Evolutionary conservation across 2,888 invertebrate species (phyloP), one percentile per base, ranked within the genome.

Genomic region (Drosophila lacicola): DNA sequence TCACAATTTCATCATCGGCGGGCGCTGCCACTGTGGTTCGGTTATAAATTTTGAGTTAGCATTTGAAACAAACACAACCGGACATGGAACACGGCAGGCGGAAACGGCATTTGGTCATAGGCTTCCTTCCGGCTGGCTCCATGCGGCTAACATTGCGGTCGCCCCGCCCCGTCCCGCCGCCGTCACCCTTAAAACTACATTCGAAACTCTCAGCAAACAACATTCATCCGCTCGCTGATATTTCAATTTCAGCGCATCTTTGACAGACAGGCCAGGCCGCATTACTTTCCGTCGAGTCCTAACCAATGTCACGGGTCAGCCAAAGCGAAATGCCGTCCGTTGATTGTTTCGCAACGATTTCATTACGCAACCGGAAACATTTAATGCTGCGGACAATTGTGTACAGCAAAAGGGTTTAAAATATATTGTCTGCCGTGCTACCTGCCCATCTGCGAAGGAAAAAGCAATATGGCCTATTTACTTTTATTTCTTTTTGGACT

Each of bases 111-210:
- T 88, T 85, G 88, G 83, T 82, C 68, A 72, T 51, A 53, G 70
- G 62, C 62, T 77, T 80, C 89, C 83, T 88, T 88, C 83, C 89
- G 89, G 76, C 72, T 76, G 64, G 87, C 78, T 88, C 68, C 64
- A 80, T 75, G 75, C 55, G 74, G 80, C 83, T 75, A 82, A 82
- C 83, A 80, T 80, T 80, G 88, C 50, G 89, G 87, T 77, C 50
- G 9, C 44, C 13, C 29, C 4, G 8, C 14, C 11, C n/a, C 9
- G 8, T n/a, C 29, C n/a, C 9, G 8, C 17, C 29, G 29, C 29
- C 29, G 4, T 36, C 10, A 13, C 4, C 36, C 36, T 4, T 3
- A 33, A 49, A 72, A 58, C 68, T 57, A 60, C 78, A 79, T 82
- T 82, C 62, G 64, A 68, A 79, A 87, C 76, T 70, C 64, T 70